phyloP scores from a whole-genome alignment of 2,888 invertebrate genomes.

The Thumatha senex region DNA sequence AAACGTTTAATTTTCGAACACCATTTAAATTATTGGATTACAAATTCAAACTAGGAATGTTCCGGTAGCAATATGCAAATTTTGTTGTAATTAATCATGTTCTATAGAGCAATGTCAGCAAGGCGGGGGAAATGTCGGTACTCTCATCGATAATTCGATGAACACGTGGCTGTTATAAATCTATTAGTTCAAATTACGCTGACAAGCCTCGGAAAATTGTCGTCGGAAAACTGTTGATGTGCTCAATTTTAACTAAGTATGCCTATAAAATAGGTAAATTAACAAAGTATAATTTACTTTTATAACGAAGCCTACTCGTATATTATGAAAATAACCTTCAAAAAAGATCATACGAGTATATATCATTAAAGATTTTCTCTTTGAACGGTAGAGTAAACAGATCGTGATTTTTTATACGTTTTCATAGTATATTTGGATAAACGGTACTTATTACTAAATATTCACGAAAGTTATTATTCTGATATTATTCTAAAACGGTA shows the following conservation, averaged over 20 bases:
- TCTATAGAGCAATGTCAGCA: slow-evolving; percentile 36
- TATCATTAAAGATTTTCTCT: too few species aligned
- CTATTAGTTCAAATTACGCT: slow-evolving; percentile 46
- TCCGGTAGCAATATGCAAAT: slow-evolving; percentile 46
- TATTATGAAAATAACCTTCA: too few species aligned
- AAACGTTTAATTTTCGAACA: slow-evolving; percentile 31
- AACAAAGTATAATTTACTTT: too few species aligned
- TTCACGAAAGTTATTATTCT: too few species aligned
- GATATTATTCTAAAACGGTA: too few species aligned
- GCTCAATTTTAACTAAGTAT: neutral
- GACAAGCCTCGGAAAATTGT: slow-evolving; percentile 31
- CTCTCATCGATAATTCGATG: slow-evolving; percentile 47
- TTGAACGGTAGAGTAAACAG: too few species aligned
- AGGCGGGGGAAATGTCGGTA: slow-evolving; percentile 29
- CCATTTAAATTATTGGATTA: slow-evolving; percentile 41
- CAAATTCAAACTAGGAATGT: slow-evolving; percentile 45
- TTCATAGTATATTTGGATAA: too few species aligned
- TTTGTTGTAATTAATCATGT: slow-evolving; percentile 55
- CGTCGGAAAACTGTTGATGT: slow-evolving; percentile 34
- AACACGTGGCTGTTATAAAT: slow-evolving; percentile 33
- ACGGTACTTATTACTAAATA: too few species aligned
- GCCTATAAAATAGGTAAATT: too few species aligned
- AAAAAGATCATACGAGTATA: too few species aligned
- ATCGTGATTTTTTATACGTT: too few species aligned
- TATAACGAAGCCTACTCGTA: too few species aligned